These are phyloP conservation scores for Odobenus rosmarus DNA, from an alignment of 2,113 vertebrate species.

Conservation along the genomic window DNA sequence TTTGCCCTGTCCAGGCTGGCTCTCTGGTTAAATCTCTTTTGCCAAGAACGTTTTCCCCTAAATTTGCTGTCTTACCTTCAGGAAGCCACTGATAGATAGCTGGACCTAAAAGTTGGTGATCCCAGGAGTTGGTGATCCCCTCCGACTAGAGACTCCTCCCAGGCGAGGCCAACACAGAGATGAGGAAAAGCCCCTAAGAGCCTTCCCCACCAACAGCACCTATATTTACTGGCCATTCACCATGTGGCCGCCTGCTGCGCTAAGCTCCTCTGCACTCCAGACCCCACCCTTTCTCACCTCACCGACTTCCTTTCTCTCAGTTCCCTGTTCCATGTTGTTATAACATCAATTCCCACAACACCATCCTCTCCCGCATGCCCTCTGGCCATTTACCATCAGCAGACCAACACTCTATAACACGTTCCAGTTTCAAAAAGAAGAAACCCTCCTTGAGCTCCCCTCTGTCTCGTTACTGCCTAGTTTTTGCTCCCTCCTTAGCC, in stretches of 20 bases:
- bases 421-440: constrained; percentile 15
- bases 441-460: background rate
- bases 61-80: background rate
- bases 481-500: background rate
- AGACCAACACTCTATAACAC: background rate
- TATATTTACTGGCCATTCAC: background rate
- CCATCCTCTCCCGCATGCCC: fast-evolving
- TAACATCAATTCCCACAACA: background rate
- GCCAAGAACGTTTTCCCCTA: background rate
- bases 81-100: background rate
- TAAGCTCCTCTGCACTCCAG: background rate
- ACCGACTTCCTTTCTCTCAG: background rate
- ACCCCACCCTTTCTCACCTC: background rate
- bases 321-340: background rate
- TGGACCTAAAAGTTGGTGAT: background rate
- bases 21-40: background rate
- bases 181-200: background rate
- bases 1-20: background rate
- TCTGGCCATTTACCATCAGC: background rate
- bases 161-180: background rate
- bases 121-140: background rate
- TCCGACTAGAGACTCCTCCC: background rate
- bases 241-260: too few relatives aligned
- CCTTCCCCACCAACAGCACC: fast-evolving
- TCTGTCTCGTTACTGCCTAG: background rate